These are phyloP conservation scores for Acromyrmex charruanus DNA, from an alignment of 1,140 invertebrate genomes.

Conservation along the genomic window DNA sequence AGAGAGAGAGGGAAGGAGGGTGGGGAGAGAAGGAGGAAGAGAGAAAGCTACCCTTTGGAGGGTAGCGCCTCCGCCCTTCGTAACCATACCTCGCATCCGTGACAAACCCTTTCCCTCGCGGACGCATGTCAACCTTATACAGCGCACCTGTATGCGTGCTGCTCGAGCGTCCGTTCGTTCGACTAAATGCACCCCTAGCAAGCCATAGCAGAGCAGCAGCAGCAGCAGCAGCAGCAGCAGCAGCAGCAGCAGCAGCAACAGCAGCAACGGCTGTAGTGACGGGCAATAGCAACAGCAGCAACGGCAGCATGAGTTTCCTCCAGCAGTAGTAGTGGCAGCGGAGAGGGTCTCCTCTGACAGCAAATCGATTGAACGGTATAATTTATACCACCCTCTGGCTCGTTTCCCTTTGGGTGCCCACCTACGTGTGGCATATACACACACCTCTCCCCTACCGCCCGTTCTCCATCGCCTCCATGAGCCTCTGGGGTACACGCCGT, in stretches of 20 bases:
- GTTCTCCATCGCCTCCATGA: slow-evolving; percentile 59
- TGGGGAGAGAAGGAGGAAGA: not conserved
- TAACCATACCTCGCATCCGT: slow-evolving; percentile 68
- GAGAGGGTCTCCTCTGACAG: slow-evolving; percentile 85
- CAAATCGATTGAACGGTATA: slow-evolving; percentile 87
- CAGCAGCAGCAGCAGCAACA: slow-evolving; percentile 48
- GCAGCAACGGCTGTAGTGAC: slow-evolving; percentile 62
- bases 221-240: slow-evolving; percentile 25
- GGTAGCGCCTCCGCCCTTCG: slow-evolving; percentile 69
- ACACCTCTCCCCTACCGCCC: slow-evolving; percentile 42
- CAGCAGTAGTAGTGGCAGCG: slow-evolving; percentile 71
- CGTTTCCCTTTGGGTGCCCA: slow-evolving; percentile 73
- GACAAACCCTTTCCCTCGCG: slow-evolving; percentile 69
- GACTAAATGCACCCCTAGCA: slow-evolving; percentile 73
- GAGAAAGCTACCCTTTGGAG: slow-evolving; percentile 62
- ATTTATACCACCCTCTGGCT: slow-evolving; percentile 86
- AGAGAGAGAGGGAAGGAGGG: not conserved
- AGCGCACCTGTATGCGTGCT: slow-evolving; percentile 67
- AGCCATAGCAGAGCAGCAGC: slow-evolving; percentile 41
- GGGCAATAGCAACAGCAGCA: slow-evolving; percentile 66
- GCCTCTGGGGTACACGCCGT: slow-evolving; percentile 42
- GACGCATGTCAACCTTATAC: slow-evolving; percentile 64
- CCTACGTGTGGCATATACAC: slow-evolving; percentile 67
- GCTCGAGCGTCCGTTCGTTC: slow-evolving; percentile 69
- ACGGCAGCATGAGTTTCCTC: slow-evolving; percentile 70